A percentile compares a stretch with the other conserved stretches of the same genome.
Evolutionary conservation across 1,140 invertebrate genomes (phyloP).

Genomic region (Callitettix versicolor): DNA sequence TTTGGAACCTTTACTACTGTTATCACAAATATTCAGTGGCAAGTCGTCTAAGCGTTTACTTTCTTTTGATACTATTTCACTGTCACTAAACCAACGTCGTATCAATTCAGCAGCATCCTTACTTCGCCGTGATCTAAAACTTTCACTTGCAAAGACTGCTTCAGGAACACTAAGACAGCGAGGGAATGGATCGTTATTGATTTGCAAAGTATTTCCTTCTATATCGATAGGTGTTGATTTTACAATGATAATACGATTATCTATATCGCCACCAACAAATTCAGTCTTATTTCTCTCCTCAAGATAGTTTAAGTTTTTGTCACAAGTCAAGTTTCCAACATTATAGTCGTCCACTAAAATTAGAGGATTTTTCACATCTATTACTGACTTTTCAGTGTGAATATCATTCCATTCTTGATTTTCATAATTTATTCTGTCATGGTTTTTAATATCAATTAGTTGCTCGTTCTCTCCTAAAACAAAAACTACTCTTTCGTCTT

Average conservation of each 20-base stretch:
- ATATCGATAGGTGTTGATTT: conserved; percentile 2
- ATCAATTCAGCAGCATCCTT: background rate
- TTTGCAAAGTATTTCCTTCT: background rate
- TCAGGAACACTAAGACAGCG: conserved; percentile 4
- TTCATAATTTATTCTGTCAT: conserved; percentile 1
- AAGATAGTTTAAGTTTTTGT: background rate
- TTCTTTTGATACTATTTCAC: conserved; percentile 21
- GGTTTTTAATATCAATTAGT: conserved; percentile 39
- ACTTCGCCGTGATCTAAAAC: background rate
- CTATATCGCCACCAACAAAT: background rate
- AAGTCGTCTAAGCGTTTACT: too few species aligned
- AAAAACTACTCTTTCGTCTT: conserved; percentile 47
- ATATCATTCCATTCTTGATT: background rate
- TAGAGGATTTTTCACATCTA: background rate
- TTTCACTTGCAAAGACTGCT: background rate
- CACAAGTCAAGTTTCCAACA: background rate
- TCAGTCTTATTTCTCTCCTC: conserved; percentile 3
- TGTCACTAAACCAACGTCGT: conserved; percentile 6
- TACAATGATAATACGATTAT: background rate
- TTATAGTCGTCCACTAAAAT: background rate
- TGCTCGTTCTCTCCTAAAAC: conserved; percentile 65
- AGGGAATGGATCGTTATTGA: background rate
- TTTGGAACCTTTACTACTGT: too few species aligned
- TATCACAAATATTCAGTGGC: too few species aligned
- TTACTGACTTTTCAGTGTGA: background rate